Conservation (phyloP, 2,113 vertebrate genomes). For the Etia nguti region DNA sequence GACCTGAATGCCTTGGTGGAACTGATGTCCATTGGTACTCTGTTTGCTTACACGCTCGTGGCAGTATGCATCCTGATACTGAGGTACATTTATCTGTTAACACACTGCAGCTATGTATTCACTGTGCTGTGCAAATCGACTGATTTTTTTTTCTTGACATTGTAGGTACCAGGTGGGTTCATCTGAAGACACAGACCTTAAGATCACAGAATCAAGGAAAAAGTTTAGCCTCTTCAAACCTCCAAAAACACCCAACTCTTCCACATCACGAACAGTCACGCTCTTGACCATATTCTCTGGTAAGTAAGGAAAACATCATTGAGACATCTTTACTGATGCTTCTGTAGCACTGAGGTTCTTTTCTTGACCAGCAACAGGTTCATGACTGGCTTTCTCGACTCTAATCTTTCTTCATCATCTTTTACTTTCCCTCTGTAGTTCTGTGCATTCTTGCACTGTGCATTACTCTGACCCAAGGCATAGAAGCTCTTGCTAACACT, state of each 20-base stretch:
- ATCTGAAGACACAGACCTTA: slow-evolving; percentile 19
- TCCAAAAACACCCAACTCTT: slow-evolving; percentile 39
- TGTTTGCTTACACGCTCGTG: slow-evolving; percentile 84
- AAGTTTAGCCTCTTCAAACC: slow-evolving; percentile 57
- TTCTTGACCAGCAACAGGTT: background rate
- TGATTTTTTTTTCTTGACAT: background rate
- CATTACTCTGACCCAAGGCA: slow-evolving; percentile 45
- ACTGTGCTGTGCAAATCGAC: background rate
- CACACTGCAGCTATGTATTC: background rate
- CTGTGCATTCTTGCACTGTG: slow-evolving; percentile 58
- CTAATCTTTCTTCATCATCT: background rate
- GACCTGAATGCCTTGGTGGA: slow-evolving; percentile 83
- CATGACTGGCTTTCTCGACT: background rate
- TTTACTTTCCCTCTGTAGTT: slow-evolving; percentile 51
- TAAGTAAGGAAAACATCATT: background rate
- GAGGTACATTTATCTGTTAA: slow-evolving; percentile 62
- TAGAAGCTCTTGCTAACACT: slow-evolving; percentile 50
- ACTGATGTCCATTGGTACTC: slow-evolving; percentile 83
- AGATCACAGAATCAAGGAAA: background rate
- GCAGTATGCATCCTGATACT: slow-evolving; percentile 84
- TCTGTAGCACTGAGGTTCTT: background rate
- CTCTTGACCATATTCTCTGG: slow-evolving; percentile 54
- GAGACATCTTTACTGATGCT: background rate
- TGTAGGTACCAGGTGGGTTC: slow-evolving; percentile 62
- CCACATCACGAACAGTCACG: slow-evolving; percentile 67